Conservation (phyloP, 2,797 vertebrate genomes). For the Myotis planiceps region DNA sequence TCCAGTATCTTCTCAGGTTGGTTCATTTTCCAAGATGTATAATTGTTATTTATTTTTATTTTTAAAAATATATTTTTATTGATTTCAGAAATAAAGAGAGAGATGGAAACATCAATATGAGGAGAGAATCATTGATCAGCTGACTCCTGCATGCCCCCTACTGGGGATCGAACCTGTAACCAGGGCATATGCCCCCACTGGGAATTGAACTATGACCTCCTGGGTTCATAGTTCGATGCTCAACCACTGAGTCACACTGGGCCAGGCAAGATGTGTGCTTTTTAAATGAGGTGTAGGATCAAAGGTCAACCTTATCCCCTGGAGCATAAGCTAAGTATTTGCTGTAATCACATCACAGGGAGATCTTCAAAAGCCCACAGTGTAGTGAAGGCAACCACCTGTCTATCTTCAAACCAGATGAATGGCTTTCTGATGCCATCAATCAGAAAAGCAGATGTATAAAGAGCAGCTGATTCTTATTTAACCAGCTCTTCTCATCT, state of each 20-base stretch:
- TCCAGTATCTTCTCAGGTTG: conserved; percentile 14
- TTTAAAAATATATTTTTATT: too few relatives aligned
- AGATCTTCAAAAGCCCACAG: conserved; percentile 21
- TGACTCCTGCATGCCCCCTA: too few relatives aligned
- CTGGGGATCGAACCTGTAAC: too few relatives aligned
- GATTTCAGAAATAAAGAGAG: too few relatives aligned
- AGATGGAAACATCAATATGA: too few relatives aligned
- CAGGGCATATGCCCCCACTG: too few relatives aligned
- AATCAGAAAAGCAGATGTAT: not conserved
- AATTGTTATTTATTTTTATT: not conserved
- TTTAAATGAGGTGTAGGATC: conserved; percentile 45
- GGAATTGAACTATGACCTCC: too few relatives aligned
- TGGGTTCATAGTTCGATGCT: too few relatives aligned
- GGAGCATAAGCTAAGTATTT: conserved; percentile 19
- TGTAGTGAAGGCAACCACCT: not conserved
- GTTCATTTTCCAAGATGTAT: conserved; percentile 52
- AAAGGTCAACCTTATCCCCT: conserved; percentile 51
- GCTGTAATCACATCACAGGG: conserved; percentile 43
- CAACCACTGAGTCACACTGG: too few relatives aligned
- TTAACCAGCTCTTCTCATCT: conserved; percentile 51
- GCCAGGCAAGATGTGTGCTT: too few relatives aligned
- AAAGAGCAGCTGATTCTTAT: conserved; percentile 37
- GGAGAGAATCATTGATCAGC: too few relatives aligned
- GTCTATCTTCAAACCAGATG: conserved; percentile 34
- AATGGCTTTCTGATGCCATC: conserved; percentile 41